Base-by-base conservation (phyloP, 2,888 invertebrate genomes). In the Phragmatobia fuliginosa region DNA sequence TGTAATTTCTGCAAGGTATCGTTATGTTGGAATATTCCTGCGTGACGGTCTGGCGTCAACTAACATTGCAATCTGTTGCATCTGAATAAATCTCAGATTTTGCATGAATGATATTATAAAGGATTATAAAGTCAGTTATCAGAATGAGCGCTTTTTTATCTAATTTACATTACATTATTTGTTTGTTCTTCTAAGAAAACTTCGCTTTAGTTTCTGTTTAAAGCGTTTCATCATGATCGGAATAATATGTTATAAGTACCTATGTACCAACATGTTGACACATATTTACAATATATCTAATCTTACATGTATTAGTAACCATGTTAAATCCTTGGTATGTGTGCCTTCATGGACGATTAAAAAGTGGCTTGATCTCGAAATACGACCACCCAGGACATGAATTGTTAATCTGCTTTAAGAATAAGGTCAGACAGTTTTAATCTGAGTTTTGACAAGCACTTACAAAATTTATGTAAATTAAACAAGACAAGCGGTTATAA, bases 401-500 rank as follows among this genome's bases (percentile, higher is more conserved):
- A 18, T 56, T 66, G 25, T 65, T 56, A 52, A 66, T 66, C 41
- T 25, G 56, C 36, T 32, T 52, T 32, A 45, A 56, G 32, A 61
- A 58, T 70, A 58, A 62, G 52, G 56, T 32, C 66, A 62, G 58
- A 58, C 45, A 45, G 59, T 32, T 60, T 64, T 60, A 67, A 67
- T 56, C 49, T n/a, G 64, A 63, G 63, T 52, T 70, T 63, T 59
- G 60, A 38, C 49, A 45, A 62, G 49, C 56, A 61, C n/a, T 18
- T 28, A 41, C 28, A 32, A 41, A 70, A 61, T 18, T 66, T 31
- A 52, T 18, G 28, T 32, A 71, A 67, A 71, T 63, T 41, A 58
- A 74, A 71, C 60, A 70, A 64, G 66, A 52, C 31, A 5, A 33
- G 21, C 60, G 41, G 25, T n/a, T 65, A 59, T 60, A 65, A n/a